These are phyloP conservation scores for Heteromormyrus szaboi DNA, from an alignment of 2,797 vertebrate species.

Conservation along the genomic window DNA sequence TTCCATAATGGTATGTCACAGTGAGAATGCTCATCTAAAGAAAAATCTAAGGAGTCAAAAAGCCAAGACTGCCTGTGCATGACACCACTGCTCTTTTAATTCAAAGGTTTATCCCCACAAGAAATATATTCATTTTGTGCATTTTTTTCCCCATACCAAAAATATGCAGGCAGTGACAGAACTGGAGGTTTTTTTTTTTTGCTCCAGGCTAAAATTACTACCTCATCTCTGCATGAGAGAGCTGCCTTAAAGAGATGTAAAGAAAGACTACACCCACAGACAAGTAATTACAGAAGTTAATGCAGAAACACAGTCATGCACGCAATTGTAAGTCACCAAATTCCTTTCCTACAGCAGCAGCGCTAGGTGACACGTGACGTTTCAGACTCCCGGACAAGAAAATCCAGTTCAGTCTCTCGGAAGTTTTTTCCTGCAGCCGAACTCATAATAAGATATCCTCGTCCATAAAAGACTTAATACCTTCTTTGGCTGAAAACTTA, in stretches of 20 bases:
- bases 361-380: neutral
- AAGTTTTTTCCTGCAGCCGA: neutral
- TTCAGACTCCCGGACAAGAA: neutral
- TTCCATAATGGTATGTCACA: neutral
- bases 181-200: neutral
- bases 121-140: neutral
- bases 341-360: neutral
- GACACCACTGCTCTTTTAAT: slow-evolving; percentile 7
- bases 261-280: neutral
- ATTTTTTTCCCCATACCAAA: neutral
- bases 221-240: neutral
- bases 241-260: neutral
- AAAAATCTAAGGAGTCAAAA: neutral
- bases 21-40: neutral
- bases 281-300: neutral
- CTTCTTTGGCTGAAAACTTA: neutral
- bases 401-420: neutral
- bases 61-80: neutral
- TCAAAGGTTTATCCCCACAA: neutral
- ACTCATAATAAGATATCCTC: neutral
- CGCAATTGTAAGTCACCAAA: neutral
- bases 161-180: neutral
- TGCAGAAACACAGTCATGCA: slow-evolving; percentile 4
- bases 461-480: neutral
- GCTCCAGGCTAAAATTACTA: neutral